Evolutionary conservation across 2,888 invertebrate species (phyloP).

Genomic region (Pseudococcus jackbeardsleyi): DNA sequence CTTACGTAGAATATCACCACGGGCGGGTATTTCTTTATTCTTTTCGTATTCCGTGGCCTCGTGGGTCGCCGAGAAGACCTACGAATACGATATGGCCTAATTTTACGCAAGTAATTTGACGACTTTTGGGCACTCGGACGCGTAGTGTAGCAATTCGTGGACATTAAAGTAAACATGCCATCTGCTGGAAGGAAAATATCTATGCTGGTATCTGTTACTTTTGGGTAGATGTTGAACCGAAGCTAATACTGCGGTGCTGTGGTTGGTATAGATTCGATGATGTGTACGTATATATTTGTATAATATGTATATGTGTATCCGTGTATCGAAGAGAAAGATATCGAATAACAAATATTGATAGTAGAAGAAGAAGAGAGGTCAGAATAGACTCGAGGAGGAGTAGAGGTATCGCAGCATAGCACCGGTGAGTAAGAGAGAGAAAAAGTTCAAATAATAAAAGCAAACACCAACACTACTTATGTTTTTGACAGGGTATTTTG

Average conservation of each 20-base stretch:
- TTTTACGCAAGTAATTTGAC: background rate
- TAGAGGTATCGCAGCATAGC: background rate
- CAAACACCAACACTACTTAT: conserved; percentile 61
- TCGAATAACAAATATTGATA: conserved; percentile 53
- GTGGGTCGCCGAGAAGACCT: background rate
- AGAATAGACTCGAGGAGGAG: background rate
- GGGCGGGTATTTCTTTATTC: background rate
- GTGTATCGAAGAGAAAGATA: conserved; percentile 27
- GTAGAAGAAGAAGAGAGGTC: background rate
- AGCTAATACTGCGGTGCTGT: background rate
- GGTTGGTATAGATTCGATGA: background rate
- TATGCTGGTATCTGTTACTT: background rate
- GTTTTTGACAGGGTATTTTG: conserved; percentile 63
- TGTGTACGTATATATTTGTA: background rate
- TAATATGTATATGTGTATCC: background rate
- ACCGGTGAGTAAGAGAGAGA: conserved; percentile 8
- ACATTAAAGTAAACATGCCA: conserved; percentile 22
- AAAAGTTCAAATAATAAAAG: conserved; percentile 60
- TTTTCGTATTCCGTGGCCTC: background rate
- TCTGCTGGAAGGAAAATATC: conserved; percentile 12
- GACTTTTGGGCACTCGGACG: background rate
- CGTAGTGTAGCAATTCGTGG: background rate
- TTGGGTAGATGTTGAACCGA: background rate
- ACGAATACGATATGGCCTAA: conserved; percentile 23
- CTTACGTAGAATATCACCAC: background rate